phyloP scores from a whole-genome alignment of 1,140 invertebrate species.

The Nymphalis io region DNA sequence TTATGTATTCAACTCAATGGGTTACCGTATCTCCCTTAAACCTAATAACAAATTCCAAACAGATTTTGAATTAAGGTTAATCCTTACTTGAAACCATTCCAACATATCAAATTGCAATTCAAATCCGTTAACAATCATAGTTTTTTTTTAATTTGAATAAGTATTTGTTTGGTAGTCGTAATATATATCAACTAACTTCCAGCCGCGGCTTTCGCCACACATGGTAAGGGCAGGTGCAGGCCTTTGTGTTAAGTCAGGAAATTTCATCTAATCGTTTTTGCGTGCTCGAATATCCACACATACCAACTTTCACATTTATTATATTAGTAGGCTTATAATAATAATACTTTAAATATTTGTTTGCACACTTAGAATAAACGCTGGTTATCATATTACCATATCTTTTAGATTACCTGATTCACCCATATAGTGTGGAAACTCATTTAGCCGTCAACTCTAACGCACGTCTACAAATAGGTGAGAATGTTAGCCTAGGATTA shows the following conservation, averaged over 20 bases:
- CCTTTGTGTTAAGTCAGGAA: too few species aligned
- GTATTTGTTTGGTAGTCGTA: too few species aligned
- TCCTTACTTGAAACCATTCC: slow-evolving; percentile 6
- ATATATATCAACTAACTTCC: too few species aligned
- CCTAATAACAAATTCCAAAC: slow-evolving; percentile 6
- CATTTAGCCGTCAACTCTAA: slow-evolving; percentile 21
- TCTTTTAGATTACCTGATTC: slow-evolving; percentile 25
- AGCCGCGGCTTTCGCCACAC: too few species aligned
- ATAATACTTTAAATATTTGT: slow-evolving; percentile 15
- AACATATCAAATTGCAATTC: not conserved
- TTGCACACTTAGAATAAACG: slow-evolving; percentile 22
- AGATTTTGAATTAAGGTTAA: slow-evolving; percentile 9
- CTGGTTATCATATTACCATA: slow-evolving; percentile 27
- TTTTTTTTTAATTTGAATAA: not conserved
- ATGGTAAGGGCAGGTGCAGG: too few species aligned
- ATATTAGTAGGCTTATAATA: not conserved
- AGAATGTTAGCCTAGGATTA: slow-evolving; percentile 49
- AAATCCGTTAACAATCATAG: slow-evolving; percentile 2
- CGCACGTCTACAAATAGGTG: slow-evolving; percentile 52
- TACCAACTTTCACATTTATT: too few species aligned
- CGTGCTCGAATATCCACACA: too few species aligned
- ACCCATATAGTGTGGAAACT: slow-evolving; percentile 13
- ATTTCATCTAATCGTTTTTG: too few species aligned
- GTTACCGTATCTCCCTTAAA: slow-evolving; percentile 11
- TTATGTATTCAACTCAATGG: slow-evolving; percentile 6